A percentile compares a stretch with the other conserved stretches of the same genome.
Evolutionary conservation across 2,113 vertebrate species (phyloP).

Genomic region (Caretta caretta): DNA sequence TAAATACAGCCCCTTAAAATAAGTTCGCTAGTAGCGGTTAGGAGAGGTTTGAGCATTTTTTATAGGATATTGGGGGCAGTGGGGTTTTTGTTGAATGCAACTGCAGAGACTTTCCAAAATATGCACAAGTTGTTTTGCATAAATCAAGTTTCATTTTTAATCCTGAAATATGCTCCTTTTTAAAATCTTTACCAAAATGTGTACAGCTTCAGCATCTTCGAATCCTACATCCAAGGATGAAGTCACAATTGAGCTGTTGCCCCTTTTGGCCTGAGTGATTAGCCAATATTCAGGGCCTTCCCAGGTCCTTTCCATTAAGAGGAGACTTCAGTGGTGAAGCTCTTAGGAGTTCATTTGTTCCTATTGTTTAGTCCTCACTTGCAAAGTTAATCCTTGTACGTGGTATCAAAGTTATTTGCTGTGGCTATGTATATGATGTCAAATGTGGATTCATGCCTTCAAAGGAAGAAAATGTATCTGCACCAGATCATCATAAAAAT

Average conservation of each 20-base stretch:
- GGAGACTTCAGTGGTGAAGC: not conserved
- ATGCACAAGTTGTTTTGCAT: not conserved
- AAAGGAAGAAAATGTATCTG: not conserved
- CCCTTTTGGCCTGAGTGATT: not conserved
- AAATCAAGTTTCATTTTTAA: not conserved
- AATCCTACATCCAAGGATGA: not conserved
- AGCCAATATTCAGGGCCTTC: not conserved
- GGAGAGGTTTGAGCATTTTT: not conserved
- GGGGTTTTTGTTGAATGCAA: not conserved
- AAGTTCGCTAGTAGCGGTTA: no score
- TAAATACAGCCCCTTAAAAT: not conserved
- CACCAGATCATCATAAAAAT: not conserved
- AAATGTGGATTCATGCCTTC: not conserved
- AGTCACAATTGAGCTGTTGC: not conserved
- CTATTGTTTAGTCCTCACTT: not conserved
- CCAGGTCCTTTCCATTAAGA: not conserved
- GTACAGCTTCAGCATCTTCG: not conserved
- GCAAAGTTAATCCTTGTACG: not conserved
- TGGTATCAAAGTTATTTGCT: not conserved
- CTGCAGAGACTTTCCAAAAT: not conserved
- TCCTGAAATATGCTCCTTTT: not conserved
- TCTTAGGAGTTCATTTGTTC: not conserved
- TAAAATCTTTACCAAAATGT: not conserved
- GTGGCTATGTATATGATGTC: not conserved
- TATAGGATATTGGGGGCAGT: not conserved